phyloP scores from a whole-genome alignment of 2,888 invertebrate species.

The Drosophila demipolita region DNA sequence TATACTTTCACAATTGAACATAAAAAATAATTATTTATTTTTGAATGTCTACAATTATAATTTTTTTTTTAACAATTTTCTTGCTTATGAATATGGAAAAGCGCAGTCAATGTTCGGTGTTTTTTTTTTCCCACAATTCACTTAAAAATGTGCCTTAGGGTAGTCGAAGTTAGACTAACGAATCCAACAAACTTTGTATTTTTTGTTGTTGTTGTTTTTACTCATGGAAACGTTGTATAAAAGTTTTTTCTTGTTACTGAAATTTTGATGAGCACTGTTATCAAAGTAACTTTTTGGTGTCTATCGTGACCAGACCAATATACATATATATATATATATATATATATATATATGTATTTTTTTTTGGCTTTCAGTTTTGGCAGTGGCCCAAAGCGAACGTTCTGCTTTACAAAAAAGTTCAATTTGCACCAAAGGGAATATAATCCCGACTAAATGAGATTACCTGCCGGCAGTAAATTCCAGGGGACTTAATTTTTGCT shows the following conservation, averaged over 20 bases:
- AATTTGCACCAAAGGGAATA: conserved; percentile 56
- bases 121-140: background rate
- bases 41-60: background rate
- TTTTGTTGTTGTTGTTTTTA: background rate
- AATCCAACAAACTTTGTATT: conserved; percentile 40
- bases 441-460: conserved; percentile 72
- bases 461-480: conserved; percentile 72
- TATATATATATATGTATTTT: background rate
- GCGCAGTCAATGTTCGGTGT: conserved; percentile 6
- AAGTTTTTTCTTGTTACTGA: conserved; percentile 77
- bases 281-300: conserved; percentile 58
- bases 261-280: conserved; percentile 75
- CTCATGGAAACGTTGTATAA: conserved; percentile 58
- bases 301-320: conserved; percentile 24
- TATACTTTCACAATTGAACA: background rate
- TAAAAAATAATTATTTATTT: too few relatives aligned
- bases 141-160: conserved; percentile 15
- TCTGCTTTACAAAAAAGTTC: conserved; percentile 49
- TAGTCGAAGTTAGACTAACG: background rate
- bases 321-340: conserved; percentile 14
- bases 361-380: conserved; percentile 12
- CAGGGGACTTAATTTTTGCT: conserved; percentile 62
- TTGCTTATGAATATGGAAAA: background rate
- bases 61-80: background rate
- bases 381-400: background rate